phyloP scores from a whole-genome alignment of 2,888 invertebrate genomes.

The Drosophila aldrichi region DNA sequence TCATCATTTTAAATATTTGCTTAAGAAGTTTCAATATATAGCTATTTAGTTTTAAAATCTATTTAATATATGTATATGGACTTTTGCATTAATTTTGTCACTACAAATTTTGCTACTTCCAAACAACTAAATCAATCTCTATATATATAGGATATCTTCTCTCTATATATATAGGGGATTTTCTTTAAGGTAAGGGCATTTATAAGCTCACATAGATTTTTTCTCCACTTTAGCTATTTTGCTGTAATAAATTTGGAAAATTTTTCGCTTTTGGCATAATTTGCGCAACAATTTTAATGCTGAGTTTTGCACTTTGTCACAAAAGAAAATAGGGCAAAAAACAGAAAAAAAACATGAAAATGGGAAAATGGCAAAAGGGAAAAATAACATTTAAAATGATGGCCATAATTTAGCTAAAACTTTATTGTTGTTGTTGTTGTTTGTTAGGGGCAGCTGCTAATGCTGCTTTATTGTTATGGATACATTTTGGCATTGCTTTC shows the following conservation, averaged over 20 bases:
- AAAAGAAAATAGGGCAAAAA: conserved; percentile 14
- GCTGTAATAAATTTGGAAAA: conserved; percentile 40
- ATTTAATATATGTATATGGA: too few species aligned
- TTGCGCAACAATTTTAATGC: conserved; percentile 69
- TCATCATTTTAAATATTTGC: too few species aligned
- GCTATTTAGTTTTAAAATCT: too few species aligned
- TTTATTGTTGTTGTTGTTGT: conserved; percentile 26
- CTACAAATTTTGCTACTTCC: too few species aligned
- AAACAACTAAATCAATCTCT: too few species aligned
- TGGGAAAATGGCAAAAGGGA: conserved; percentile 7
- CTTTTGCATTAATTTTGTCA: too few species aligned
- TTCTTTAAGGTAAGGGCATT: conserved; percentile 21
- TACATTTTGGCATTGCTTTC: conserved; percentile 39
- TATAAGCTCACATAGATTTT: neutral
- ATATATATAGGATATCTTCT: too few species aligned
- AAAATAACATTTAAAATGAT: conserved; percentile 70
- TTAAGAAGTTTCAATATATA: too few species aligned
- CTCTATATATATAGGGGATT: too few species aligned
- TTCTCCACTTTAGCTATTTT: conserved; percentile 11
- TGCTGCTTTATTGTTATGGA: conserved; percentile 76
- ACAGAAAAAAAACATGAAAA: conserved; percentile 6
- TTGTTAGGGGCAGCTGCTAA: conserved; percentile 64
- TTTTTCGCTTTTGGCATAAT: conserved; percentile 60
- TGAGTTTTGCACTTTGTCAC: conserved; percentile 65
- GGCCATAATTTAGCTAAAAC: conserved; percentile 73